A percentile compares a stretch with the other conserved stretches of the same genome.
phyloP scores from a whole-genome alignment of 2,888 invertebrate species.

The Pseudococcus longispinus region DNA sequence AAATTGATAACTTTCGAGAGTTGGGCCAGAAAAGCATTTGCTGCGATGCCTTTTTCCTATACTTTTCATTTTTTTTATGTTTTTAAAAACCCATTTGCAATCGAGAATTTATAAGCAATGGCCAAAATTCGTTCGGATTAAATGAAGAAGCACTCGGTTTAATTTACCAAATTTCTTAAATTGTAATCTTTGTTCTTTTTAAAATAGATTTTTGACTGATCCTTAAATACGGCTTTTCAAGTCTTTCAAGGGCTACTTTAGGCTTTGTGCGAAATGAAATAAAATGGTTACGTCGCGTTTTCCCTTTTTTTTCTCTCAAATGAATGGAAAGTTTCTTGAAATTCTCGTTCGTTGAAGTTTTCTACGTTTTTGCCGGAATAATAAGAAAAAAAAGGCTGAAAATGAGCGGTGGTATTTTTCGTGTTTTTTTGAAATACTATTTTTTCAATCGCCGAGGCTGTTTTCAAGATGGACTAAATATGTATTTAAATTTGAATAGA shows the following conservation, averaged over 20 bases:
- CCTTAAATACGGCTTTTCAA: conserved; percentile 25
- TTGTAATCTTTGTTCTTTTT: conserved; percentile 19
- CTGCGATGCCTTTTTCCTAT: background rate
- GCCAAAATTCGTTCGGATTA: conserved; percentile 18
- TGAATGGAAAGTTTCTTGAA: conserved; percentile 20
- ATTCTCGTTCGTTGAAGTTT: background rate
- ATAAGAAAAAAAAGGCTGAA: background rate
- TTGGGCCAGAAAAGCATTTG: background rate
- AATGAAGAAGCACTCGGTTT: background rate
- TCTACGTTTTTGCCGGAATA: background rate
- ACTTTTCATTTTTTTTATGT: background rate
- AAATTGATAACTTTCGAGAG: background rate
- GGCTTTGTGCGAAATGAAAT: conserved; percentile 18
- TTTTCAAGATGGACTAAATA: conserved; percentile 18
- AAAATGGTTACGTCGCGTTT: conserved; percentile 32
- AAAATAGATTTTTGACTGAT: conserved; percentile 28
- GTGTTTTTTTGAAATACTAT: background rate
- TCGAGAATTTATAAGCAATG: background rate
- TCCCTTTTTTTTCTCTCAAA: background rate
- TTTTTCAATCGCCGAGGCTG: background rate
- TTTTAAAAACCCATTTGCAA: background rate
- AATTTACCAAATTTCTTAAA: conserved; percentile 26
- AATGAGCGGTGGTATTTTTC: background rate
- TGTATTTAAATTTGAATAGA: background rate
- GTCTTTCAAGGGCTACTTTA: conserved; percentile 4